Percentiles rank a stretch among this genome's conserved stretches.
phyloP scores from a whole-genome alignment of 2,113 vertebrate genomes.

The Eudorcas thomsonii region DNA sequence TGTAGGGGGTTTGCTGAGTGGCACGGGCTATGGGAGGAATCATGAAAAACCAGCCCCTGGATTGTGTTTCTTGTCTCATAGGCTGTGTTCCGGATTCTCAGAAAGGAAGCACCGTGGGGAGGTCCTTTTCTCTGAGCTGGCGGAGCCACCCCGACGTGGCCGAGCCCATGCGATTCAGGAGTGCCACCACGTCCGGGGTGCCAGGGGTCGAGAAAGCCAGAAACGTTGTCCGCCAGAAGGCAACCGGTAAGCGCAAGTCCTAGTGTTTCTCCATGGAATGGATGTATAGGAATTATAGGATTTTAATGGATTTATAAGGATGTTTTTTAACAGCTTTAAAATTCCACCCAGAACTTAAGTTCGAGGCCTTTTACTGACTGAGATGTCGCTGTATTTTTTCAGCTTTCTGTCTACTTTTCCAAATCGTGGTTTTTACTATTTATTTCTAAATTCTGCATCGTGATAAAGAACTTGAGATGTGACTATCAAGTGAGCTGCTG shows the following conservation, averaged over 20 bases:
- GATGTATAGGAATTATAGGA: neutral
- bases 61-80: constrained; percentile 60
- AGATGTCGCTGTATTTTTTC: neutral
- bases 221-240: constrained; percentile 93
- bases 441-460: neutral
- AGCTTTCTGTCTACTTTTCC: constrained; percentile 28
- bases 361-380: neutral
- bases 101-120: constrained; percentile 88
- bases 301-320: neutral
- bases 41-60: neutral
- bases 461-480: neutral
- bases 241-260: constrained; percentile 85
- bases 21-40: neutral
- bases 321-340: neutral
- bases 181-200: constrained; percentile 96
- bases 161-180: constrained; percentile 96
- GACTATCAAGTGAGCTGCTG: neutral
- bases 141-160: constrained; percentile 90
- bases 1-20: neutral
- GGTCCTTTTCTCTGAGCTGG: constrained; percentile 98
- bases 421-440: neutral
- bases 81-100: constrained; percentile 89
- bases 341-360: constrained; percentile 15
- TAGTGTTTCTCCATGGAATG: neutral
- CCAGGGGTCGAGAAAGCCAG: constrained; percentile 96